Conservation (phyloP, 1,140 invertebrate species). For the Psix sp. region DNA sequence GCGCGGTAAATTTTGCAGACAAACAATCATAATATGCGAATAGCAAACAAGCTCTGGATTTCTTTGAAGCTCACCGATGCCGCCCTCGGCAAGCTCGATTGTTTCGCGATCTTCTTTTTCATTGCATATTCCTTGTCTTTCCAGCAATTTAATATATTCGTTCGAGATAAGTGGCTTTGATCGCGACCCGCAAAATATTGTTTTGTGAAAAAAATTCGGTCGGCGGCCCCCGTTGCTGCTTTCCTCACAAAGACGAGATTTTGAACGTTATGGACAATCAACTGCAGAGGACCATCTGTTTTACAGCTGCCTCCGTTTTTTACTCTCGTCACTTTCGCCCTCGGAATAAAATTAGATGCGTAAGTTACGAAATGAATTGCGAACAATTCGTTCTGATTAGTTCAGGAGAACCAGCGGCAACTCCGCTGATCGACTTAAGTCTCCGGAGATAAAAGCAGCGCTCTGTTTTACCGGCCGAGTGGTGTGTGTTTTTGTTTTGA, state of each 20-base stretch:
- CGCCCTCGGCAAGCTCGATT: conserved; percentile 71
- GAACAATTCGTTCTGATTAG: conserved; percentile 4
- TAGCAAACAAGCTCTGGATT: conserved; percentile 73
- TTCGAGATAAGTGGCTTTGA: too few relatives aligned
- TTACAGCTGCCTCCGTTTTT: conserved; percentile 60
- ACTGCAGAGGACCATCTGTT: conserved; percentile 55
- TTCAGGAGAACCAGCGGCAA: neutral
- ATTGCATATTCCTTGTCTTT: conserved; percentile 21
- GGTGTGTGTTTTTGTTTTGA: conserved; percentile 13
- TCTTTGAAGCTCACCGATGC: conserved; percentile 74
- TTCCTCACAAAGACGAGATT: conserved; percentile 58
- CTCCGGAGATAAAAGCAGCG: neutral
- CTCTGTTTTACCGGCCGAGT: conserved; percentile 28
- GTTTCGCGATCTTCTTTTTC: conserved; percentile 70
- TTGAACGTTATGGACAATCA: conserved; percentile 55
- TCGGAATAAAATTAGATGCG: too few relatives aligned
- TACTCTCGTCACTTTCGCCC: too few relatives aligned
- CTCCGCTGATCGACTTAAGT: neutral
- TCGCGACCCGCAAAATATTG: neutral
- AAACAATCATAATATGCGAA: conserved; percentile 77
- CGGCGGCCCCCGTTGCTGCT: conserved; percentile 25
- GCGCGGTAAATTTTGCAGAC: conserved; percentile 74
- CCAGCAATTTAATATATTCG: conserved; percentile 49
- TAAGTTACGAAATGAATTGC: too few relatives aligned
- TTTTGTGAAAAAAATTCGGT: conserved; percentile 10